Evolutionary conservation across 1,140 invertebrate genomes (phyloP), one percentile per base, ranked within the genome.

Genomic region (Paracyclopina nana): DNA sequence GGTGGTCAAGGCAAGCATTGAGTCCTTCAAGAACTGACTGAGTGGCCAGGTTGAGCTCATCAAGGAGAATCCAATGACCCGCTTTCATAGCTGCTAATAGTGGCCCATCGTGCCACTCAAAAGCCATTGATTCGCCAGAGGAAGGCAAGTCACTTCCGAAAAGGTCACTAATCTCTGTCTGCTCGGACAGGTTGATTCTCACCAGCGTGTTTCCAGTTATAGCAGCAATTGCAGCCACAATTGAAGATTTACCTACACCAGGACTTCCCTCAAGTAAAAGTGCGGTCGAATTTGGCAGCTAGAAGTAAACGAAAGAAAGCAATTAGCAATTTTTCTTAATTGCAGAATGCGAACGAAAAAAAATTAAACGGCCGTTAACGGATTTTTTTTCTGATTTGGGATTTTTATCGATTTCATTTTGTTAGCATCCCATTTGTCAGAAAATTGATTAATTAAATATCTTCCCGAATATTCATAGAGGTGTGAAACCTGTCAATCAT

Each of bases 61-160:
- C 95, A n/a, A 99, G 68, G 12, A 99, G 69, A 57, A 99, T 82
- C 95, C 95, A 99, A 58, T 87, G 73, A 2, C 87, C 84, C 43
- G 78, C 71, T 69, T 90, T 87, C 1, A 99, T 67, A 1, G 94
- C 95, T 54, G 77, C 77, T 14, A 99, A 65, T 53, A 99, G 75
- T 0, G 91, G 92, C 6, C 95, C 95, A 68, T 99, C 91, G 59
- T 80, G 74, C 85, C 95, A 99, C 6, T 76, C 74, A 72, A 99
- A 99, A 11, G 88, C 88, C 52, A 75, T 73, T 46, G 59, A 57
- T 0, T 73, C 76, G 53, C 87, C 85, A 70, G 94, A 86, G 2
- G 88, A 77, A 0, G 95, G 95, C 43, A 99, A 68, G 71, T 99
- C 94, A 31, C 88, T 82, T 40, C 95, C 95, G 70, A 99, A 99